Percentiles rank a stretch among this genome's conserved stretches.
Evolutionary conservation across 2,888 invertebrate genomes (phyloP).

Genomic region (Drosophila atripex): DNA sequence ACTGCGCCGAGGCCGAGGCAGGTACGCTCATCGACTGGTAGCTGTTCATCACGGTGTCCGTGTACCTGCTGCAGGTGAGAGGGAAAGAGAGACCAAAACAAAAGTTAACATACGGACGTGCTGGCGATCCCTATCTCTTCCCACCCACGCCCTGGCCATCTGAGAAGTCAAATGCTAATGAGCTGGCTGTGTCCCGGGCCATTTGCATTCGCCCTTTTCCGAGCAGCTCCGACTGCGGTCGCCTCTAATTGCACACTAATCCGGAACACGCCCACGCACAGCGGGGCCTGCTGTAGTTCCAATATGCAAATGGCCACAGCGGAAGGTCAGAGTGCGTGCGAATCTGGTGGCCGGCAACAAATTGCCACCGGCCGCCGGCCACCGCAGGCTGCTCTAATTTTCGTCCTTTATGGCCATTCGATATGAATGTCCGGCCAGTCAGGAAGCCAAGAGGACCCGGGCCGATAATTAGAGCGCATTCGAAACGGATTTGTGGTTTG

Average conservation of each 20-base stretch:
- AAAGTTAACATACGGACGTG: slow-evolving; percentile 49
- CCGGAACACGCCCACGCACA: slow-evolving; percentile 59
- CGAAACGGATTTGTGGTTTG: slow-evolving; percentile 60
- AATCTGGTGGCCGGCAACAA: slow-evolving; percentile 62
- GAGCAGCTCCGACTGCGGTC: slow-evolving; percentile 49
- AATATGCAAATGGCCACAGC: slow-evolving; percentile 69
- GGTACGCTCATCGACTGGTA: slow-evolving; percentile 85
- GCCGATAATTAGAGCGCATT: slow-evolving; percentile 71
- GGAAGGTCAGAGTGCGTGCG: slow-evolving; percentile 79
- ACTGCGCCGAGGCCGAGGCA: slow-evolving; percentile 88
- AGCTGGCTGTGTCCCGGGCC: slow-evolving; percentile 29
- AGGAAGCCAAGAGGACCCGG: slow-evolving; percentile 11
- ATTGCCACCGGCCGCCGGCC: slow-evolving; percentile 47
- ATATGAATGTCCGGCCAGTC: slow-evolving; percentile 43
- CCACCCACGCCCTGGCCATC: not conserved
- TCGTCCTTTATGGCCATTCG: slow-evolving; percentile 50
- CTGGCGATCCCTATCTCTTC: slow-evolving; percentile 9
- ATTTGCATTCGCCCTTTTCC: slow-evolving; percentile 24
- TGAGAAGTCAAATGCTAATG: slow-evolving; percentile 66
- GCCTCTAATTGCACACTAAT: slow-evolving; percentile 70
- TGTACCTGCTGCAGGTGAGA: slow-evolving; percentile 80
- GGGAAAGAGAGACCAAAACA: slow-evolving; percentile 20
- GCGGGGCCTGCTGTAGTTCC: slow-evolving; percentile 41
- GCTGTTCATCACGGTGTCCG: slow-evolving; percentile 84
- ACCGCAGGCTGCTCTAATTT: slow-evolving; percentile 77